These are phyloP conservation scores for Paramormyrops kingsleyae DNA, from an alignment of 2,113 vertebrate genomes.

Conservation along the genomic window DNA sequence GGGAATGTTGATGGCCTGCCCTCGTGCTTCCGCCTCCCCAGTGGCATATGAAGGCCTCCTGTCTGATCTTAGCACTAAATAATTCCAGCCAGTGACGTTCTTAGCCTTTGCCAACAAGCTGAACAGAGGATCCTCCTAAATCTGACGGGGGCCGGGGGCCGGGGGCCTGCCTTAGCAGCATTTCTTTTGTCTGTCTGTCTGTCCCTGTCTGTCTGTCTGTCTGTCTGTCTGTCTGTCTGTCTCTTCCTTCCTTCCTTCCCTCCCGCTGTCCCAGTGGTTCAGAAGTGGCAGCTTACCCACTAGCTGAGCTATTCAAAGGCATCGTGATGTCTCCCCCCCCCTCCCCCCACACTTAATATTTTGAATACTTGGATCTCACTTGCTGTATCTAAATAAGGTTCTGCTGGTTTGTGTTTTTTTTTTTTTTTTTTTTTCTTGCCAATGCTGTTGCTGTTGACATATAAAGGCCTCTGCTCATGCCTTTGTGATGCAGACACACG, in stretches of 20 bases:
- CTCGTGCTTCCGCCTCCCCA: slow-evolving; percentile 40
- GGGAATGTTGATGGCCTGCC: slow-evolving; percentile 57
- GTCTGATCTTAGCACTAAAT: slow-evolving; percentile 38
- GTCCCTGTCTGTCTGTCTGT: neutral
- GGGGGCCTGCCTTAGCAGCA: neutral
- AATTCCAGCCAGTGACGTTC: slow-evolving; percentile 23
- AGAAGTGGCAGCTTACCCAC: neutral
- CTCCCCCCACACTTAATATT: neutral
- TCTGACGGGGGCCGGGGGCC: neutral
- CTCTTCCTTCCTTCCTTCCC: neutral
- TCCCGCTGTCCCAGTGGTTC: neutral
- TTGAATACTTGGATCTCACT: slow-evolving; percentile 9
- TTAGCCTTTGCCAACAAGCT: neutral
- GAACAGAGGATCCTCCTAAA: neutral
- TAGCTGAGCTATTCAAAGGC: neutral
- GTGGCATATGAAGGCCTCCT: slow-evolving; percentile 44
- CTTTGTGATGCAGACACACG: neutral
- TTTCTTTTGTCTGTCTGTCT: neutral
- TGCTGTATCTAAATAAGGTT: slow-evolving; percentile 11
- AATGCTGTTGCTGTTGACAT: neutral
- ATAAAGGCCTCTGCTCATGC: neutral
- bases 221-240: too few relatives aligned
- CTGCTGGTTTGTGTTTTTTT: neutral
- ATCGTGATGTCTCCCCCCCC: neutral
- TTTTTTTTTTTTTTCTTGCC: neutral